Evolutionary conservation across 2,888 invertebrate genomes (phyloP).

Genomic region (Argyresthia goedartella): DNA sequence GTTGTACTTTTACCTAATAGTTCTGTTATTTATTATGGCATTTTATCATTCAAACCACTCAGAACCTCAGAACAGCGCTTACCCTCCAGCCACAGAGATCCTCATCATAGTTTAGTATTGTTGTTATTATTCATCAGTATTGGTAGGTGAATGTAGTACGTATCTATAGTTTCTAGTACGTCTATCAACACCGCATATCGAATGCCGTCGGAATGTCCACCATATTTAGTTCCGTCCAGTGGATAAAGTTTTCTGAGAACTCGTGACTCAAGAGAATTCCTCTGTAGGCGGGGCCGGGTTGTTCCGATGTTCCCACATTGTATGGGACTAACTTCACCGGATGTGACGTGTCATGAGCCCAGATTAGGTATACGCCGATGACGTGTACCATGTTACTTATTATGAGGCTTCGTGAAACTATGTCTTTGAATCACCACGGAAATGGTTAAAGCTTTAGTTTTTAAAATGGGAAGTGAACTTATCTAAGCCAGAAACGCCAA

Average conservation of each 20-base stretch:
- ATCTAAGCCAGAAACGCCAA: constrained; percentile 12
- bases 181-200: no score
- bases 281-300: constrained; percentile 8
- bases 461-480: not conserved
- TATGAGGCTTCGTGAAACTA: not conserved
- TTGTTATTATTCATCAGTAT: no score
- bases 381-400: not conserved
- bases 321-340: constrained; percentile 9
- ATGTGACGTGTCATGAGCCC: not conserved
- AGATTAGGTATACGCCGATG: not conserved
- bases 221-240: not conserved
- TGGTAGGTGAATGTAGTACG: no score
- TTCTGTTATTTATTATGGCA: no score
- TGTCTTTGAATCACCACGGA: not conserved
- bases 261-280: constrained; percentile 1
- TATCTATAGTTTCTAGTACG: no score
- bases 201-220: no score
- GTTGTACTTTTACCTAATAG: no score
- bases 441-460: not conserved
- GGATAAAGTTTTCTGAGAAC: not conserved
- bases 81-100: no score
- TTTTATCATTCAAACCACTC: no score
- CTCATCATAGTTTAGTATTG: no score
- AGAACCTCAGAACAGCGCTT: no score
- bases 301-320: constrained; percentile 45